Evolutionary conservation across 2,888 invertebrate genomes (phyloP).

Genomic region (Drosophila aldrichi): DNA sequence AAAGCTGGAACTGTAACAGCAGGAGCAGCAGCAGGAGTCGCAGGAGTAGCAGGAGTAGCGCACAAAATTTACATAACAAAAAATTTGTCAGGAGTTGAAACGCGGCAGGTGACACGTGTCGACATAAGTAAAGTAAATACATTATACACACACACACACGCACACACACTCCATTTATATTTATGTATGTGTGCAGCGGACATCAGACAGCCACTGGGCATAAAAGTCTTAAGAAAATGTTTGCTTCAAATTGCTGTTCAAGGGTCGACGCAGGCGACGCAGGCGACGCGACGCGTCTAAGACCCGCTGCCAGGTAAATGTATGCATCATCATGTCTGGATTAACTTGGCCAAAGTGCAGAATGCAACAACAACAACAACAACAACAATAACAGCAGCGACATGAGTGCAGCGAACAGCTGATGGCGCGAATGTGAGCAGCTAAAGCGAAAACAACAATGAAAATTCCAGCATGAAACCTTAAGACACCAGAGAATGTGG

Average conservation of each 20-base stretch:
- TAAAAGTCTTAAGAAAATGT: constrained; percentile 53
- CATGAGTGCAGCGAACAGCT: constrained; percentile 8
- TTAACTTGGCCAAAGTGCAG: constrained; percentile 79
- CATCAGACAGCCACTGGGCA: constrained; percentile 51
- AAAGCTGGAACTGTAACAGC: constrained; percentile 40
- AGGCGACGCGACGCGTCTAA: neutral
- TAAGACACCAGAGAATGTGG: constrained; percentile 59
- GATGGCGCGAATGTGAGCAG: constrained; percentile 1
- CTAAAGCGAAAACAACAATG: constrained; percentile 8
- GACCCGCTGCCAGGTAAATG: constrained; percentile 40
- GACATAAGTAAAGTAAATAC: constrained; percentile 46
- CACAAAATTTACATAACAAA: constrained; percentile 69
- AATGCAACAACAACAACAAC: constrained; percentile 15
- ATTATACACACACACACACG: constrained; percentile 18
- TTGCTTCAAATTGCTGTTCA: constrained; percentile 27
- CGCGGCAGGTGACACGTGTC: constrained; percentile 51
- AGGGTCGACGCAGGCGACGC: constrained; percentile 31
- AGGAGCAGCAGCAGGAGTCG: constrained; percentile 12
- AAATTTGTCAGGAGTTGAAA: constrained; percentile 67
- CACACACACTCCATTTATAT: constrained; percentile 5
- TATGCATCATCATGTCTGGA: constrained; percentile 82
- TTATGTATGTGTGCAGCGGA: constrained; percentile 9
- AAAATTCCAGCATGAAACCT: constrained; percentile 45
- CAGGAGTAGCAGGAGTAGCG: constrained; percentile 3
- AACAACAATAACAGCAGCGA: constrained; percentile 18